phyloP scores from a whole-genome alignment of 2,888 invertebrate genomes.

The Drosophila recens region DNA sequence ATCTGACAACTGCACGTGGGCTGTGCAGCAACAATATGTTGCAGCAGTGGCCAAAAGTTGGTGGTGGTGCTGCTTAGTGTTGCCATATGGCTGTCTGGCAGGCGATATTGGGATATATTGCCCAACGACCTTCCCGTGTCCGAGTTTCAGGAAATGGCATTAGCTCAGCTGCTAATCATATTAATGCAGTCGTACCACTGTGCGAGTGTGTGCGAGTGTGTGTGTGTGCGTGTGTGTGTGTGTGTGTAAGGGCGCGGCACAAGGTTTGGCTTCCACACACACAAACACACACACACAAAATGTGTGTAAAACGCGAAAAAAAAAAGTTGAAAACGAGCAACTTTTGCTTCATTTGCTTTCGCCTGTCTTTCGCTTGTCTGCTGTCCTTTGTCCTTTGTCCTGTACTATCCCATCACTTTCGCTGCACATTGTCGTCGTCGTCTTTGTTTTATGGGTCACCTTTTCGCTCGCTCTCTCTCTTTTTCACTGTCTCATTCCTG shows the following conservation, averaged over 20 bases:
- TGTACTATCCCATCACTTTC: slow-evolving; percentile 63
- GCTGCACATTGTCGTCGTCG: slow-evolving; percentile 43
- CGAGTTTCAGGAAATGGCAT: slow-evolving; percentile 75
- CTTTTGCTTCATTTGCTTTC: slow-evolving; percentile 14
- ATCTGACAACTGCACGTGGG: slow-evolving; percentile 55
- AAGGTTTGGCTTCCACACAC: slow-evolving; percentile 59
- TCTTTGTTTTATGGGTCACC: slow-evolving; percentile 60
- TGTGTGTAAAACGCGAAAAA: background rate
- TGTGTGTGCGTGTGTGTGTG: slow-evolving; percentile 21
- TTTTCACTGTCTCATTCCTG: slow-evolving; percentile 1
- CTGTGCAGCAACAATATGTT: slow-evolving; percentile 32
- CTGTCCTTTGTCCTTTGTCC: slow-evolving; percentile 18
- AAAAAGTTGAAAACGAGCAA: background rate
- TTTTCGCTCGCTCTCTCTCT: background rate
- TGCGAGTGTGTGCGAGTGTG: no score
- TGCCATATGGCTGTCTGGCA: slow-evolving; percentile 65
- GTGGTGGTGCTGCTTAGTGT: slow-evolving; percentile 5
- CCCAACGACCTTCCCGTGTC: slow-evolving; percentile 68
- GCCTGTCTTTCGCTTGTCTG: slow-evolving; percentile 23
- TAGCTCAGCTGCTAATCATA: slow-evolving; percentile 69
- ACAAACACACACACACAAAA: slow-evolving; percentile 7
- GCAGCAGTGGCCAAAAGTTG: slow-evolving; percentile 1
- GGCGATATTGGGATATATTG: slow-evolving; percentile 51
- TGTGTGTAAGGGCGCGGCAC: slow-evolving; percentile 53
- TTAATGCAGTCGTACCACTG: slow-evolving; percentile 67